Percentiles rank a stretch among this genome's conserved stretches.
Evolutionary conservation across 2,797 vertebrate species (phyloP).

Genomic region (Erpetoichthys calabaricus): DNA sequence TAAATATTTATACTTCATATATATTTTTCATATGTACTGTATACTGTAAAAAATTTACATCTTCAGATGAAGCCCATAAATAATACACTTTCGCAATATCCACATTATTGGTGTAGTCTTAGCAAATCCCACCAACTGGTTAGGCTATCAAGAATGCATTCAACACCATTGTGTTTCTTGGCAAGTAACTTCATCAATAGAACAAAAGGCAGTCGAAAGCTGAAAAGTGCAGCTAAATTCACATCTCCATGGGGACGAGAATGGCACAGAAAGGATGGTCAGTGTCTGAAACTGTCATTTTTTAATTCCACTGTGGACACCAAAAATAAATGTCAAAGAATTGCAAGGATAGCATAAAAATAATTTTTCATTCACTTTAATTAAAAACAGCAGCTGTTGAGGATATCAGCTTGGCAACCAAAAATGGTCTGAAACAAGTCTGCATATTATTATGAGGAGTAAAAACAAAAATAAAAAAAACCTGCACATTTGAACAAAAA

Average conservation of each 20-base stretch:
- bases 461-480: background rate
- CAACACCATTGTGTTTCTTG: background rate
- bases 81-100: too few species aligned
- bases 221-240: background rate
- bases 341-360: background rate
- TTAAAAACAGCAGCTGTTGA: slow-evolving; percentile 21
- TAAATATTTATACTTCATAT: too few species aligned
- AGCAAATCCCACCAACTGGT: too few species aligned
- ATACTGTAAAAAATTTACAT: too few species aligned
- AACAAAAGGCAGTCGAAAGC: background rate
- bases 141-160: background rate
- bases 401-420: slow-evolving; percentile 17
- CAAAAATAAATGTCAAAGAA: background rate
- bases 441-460: slow-evolving; percentile 9
- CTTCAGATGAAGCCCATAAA: too few species aligned
- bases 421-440: slow-evolving; percentile 13
- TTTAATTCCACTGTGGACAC: background rate
- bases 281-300: background rate
- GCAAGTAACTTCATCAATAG: too few species aligned
- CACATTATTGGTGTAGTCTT: too few species aligned
- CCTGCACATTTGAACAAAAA: slow-evolving; percentile 5
- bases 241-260: background rate
- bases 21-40: too few species aligned
- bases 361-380: too few species aligned
- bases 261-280: background rate